A percentile compares a stretch with the other conserved stretches of the same genome.
These are phyloP conservation scores for Notoglanidium macrostoma DNA, from an alignment of 2,797 vertebrate genomes.

Conservation along the genomic window DNA sequence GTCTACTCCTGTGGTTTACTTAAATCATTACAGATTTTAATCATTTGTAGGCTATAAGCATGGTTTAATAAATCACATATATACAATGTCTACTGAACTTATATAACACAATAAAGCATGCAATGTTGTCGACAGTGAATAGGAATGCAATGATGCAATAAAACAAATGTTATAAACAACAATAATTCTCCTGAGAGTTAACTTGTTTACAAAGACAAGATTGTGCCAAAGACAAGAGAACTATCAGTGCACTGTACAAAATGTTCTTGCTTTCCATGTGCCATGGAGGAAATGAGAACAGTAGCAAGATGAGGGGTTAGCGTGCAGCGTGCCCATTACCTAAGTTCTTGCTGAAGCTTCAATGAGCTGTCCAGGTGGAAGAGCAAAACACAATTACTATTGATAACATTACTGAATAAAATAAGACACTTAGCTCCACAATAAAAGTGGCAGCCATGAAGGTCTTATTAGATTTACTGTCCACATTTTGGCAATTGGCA, in stretches of 20 bases:
- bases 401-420: conserved; percentile 17
- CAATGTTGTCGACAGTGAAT: not conserved
- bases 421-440: not conserved
- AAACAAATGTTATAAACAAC: conserved; percentile 21
- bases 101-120: conserved; percentile 29
- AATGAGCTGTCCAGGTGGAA: conserved; percentile 80
- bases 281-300: conserved; percentile 39
- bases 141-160: conserved; percentile 5
- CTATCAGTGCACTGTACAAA: conserved; percentile 4
- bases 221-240: conserved; percentile 11
- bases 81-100: not conserved
- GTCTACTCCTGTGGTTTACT: not conserved
- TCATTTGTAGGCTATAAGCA: not conserved
- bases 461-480: not conserved
- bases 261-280: conserved; percentile 27
- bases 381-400: conserved; percentile 58
- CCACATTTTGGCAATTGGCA: conserved; percentile 8
- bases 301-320: conserved; percentile 58
- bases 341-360: conserved; percentile 81
- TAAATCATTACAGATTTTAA: not conserved
- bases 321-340: conserved; percentile 73
- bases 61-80: not conserved
- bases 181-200: not conserved
- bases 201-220: conserved; percentile 12
- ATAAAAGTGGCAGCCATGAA: not conserved